phyloP scores from a whole-genome alignment of 2,888 invertebrate species.

The Omphaloscelis lunosa region DNA sequence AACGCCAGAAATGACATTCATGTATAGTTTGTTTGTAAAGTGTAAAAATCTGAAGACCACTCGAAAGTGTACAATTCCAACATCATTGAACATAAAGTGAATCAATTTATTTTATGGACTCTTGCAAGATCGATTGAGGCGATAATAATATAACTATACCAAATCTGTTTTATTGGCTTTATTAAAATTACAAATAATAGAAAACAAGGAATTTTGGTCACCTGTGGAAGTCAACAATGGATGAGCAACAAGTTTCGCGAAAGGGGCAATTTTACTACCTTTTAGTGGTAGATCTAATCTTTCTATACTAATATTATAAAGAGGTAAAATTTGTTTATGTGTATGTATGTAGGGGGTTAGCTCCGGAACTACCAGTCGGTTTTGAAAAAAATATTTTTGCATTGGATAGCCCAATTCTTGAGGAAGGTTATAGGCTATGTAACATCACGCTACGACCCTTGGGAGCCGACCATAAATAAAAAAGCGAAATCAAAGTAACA shows the following conservation, averaged over 20 bases:
- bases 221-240: neutral
- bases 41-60: conserved; percentile 7
- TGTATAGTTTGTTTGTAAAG: neutral
- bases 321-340: too few relatives aligned
- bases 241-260: neutral
- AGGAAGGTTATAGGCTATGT: too few relatives aligned
- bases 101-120: neutral
- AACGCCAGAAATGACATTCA: neutral
- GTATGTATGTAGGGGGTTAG: too few relatives aligned
- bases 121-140: neutral
- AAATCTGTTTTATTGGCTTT: neutral
- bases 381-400: too few relatives aligned
- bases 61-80: neutral
- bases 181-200: neutral
- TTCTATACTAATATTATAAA: too few relatives aligned
- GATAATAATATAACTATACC: neutral
- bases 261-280: too few relatives aligned
- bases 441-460: too few relatives aligned
- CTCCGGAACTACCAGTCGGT: too few relatives aligned
- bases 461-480: too few relatives aligned
- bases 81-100: conserved; percentile 10
- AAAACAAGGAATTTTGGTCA: neutral
- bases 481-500: too few relatives aligned
- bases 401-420: too few relatives aligned
- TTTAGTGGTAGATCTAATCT: neutral